These are phyloP conservation scores for Sinocyclocheilus grahami DNA, from an alignment of 2,113 vertebrate genomes.

Conservation along the genomic window DNA sequence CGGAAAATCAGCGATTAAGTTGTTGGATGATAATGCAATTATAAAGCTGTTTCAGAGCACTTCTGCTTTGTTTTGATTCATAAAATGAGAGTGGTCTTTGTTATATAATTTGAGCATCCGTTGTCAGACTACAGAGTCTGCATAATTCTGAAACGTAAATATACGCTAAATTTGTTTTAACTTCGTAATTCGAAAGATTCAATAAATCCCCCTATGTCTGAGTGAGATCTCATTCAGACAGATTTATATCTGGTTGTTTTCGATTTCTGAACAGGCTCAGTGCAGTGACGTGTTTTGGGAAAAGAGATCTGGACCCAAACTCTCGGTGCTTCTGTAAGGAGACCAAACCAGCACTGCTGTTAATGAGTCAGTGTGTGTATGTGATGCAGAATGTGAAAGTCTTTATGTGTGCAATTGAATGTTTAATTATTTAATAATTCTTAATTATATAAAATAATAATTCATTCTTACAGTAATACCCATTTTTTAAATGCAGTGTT, in stretches of 20 bases:
- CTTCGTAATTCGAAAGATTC: not conserved
- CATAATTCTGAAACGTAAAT: slow-evolving; percentile 14
- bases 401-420: not conserved
- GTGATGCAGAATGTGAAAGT: not conserved
- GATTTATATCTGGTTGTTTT: not conserved
- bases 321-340: slow-evolving; percentile 66
- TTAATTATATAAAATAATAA: not conserved
- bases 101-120: not conserved
- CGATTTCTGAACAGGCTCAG: not conserved
- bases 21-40: slow-evolving; percentile 24
- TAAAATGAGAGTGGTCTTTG: slow-evolving; percentile 4
- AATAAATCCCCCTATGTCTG: slow-evolving; percentile 10
- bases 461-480: not conserved
- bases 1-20: slow-evolving; percentile 2
- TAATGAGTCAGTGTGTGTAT: not conserved
- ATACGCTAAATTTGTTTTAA: slow-evolving; percentile 13
- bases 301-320: slow-evolving; percentile 49
- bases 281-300: slow-evolving; percentile 31
- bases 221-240: not conserved
- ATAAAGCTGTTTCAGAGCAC: slow-evolving; percentile 25
- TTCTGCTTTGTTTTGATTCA: slow-evolving; percentile 23
- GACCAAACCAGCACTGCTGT: slow-evolving; percentile 46
- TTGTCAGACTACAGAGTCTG: not conserved
- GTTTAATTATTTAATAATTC: not conserved
- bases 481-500: slow-evolving; percentile 41